These are phyloP conservation scores for Ichneumon xanthorius DNA, from an alignment of 2,888 invertebrate species.

Conservation along the genomic window DNA sequence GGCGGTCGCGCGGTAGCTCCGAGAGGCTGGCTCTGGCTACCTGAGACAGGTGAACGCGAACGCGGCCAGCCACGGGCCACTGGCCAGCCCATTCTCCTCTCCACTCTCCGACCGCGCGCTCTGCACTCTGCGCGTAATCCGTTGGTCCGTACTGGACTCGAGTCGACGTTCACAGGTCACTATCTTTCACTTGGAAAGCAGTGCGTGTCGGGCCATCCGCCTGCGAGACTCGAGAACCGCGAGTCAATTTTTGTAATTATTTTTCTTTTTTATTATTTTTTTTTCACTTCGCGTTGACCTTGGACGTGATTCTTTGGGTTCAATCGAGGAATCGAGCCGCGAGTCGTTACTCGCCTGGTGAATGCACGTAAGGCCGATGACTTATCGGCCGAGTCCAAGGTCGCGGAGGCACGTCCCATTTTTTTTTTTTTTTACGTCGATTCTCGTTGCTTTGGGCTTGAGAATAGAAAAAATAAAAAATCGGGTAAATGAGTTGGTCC, in stretches of 20 bases:
- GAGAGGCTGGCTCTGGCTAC: constrained; percentile 64
- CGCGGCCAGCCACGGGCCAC: constrained; percentile 67
- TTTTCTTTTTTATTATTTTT: background rate
- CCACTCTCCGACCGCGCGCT: constrained; percentile 27
- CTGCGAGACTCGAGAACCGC: constrained; percentile 66
- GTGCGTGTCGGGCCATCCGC: constrained; percentile 75
- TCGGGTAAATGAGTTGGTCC: background rate
- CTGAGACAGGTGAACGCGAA: constrained; percentile 78
- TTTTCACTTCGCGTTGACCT: background rate
- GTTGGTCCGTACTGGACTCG: constrained; percentile 65
- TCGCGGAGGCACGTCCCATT: constrained; percentile 57
- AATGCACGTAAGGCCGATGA: constrained; percentile 68
- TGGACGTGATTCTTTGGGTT: background rate
- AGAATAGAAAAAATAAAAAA: background rate
- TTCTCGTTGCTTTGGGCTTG: background rate
- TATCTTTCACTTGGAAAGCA: constrained; percentile 75
- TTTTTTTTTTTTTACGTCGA: background rate
- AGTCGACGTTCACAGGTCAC: constrained; percentile 77
- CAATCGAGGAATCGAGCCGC: background rate
- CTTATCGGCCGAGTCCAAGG: constrained; percentile 77
- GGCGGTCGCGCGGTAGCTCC: constrained; percentile 22
- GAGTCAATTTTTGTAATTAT: background rate
- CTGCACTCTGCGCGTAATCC: constrained; percentile 26
- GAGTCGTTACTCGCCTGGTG: background rate
- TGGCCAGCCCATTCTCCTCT: constrained; percentile 72